Conservation (phyloP, 35 echinoderm and acorn worm genomes). For the Stichopus chloronotus region DNA sequence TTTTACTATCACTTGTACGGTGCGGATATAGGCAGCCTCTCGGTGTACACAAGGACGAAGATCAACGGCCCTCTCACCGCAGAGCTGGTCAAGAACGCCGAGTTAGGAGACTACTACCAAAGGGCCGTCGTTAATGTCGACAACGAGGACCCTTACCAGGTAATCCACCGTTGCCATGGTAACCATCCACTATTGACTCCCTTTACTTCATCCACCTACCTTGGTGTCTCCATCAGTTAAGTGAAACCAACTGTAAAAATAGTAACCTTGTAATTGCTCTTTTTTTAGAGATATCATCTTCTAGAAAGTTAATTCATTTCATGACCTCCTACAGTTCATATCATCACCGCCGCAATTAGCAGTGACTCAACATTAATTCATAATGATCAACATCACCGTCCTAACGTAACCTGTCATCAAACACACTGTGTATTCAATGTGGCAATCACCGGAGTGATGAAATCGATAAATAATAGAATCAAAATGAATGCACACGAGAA, state of each 20-base stretch:
- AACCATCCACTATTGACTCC: neutral
- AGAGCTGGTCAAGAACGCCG: neutral
- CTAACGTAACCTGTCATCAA: too few relatives aligned
- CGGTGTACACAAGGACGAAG: conserved; percentile 58
- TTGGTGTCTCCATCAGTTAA: neutral
- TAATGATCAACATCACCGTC: too few relatives aligned
- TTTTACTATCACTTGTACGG: conserved; percentile 72
- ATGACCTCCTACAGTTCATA: too few relatives aligned
- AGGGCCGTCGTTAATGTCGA: conserved; percentile 32
- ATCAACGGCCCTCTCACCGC: conserved; percentile 53
- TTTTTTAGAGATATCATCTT: too few relatives aligned
- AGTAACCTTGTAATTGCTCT: neutral
- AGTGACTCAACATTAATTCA: too few relatives aligned
- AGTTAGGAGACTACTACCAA: conserved; percentile 46
- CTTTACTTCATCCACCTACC: neutral
- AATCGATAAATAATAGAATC: too few relatives aligned
- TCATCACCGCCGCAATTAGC: too few relatives aligned
- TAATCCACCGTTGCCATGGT: neutral
- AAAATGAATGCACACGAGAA: too few relatives aligned
- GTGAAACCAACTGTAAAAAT: neutral
- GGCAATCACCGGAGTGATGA: too few relatives aligned
- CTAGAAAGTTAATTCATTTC: too few relatives aligned
- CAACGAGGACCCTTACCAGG: conserved; percentile 50
- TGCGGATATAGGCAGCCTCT: conserved; percentile 33
- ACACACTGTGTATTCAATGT: too few relatives aligned